phyloP scores from a whole-genome alignment of 2,797 vertebrate species.

The Labeo calbasu region DNA sequence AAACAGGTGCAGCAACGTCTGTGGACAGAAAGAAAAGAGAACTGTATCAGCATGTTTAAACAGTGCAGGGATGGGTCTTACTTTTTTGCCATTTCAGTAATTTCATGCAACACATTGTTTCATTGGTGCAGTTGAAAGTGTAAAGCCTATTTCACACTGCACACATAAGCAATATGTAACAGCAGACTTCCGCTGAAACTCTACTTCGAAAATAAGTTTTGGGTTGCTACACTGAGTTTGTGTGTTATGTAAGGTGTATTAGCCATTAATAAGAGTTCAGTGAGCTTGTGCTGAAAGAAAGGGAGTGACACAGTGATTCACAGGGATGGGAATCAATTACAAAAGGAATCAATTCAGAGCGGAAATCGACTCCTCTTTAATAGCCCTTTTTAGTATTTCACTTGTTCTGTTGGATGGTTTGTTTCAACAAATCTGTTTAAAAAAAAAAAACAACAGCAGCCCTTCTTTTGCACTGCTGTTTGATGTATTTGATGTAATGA shows the following conservation, averaged over 20 bases:
- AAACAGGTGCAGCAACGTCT: slow-evolving; percentile 57
- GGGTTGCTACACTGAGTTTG: too few relatives aligned
- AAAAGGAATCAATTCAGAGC: too few relatives aligned
- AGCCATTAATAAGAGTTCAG: too few relatives aligned
- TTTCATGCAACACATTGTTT: background rate
- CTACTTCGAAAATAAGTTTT: background rate
- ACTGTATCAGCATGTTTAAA: background rate
- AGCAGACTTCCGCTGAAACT: background rate
- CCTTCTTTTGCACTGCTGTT: background rate
- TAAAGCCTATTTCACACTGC: slow-evolving; percentile 6
- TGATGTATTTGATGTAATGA: background rate
- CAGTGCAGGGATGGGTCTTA: background rate
- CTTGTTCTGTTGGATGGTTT: background rate
- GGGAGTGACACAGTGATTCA: background rate
- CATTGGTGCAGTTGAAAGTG: background rate
- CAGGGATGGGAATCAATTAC: too few relatives aligned
- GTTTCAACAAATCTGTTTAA: background rate
- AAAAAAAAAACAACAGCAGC: background rate
- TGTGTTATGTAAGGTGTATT: too few relatives aligned
- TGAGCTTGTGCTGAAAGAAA: slow-evolving; percentile 7
- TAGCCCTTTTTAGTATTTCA: background rate
- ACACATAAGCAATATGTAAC: slow-evolving; percentile 14
- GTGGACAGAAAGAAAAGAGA: slow-evolving; percentile 47
- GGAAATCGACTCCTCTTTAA: background rate
- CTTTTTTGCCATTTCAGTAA: background rate